phyloP scores from a whole-genome alignment of 37 sponge, comb jelly and placozoan species.

The Eunapius fragilis region DNA sequence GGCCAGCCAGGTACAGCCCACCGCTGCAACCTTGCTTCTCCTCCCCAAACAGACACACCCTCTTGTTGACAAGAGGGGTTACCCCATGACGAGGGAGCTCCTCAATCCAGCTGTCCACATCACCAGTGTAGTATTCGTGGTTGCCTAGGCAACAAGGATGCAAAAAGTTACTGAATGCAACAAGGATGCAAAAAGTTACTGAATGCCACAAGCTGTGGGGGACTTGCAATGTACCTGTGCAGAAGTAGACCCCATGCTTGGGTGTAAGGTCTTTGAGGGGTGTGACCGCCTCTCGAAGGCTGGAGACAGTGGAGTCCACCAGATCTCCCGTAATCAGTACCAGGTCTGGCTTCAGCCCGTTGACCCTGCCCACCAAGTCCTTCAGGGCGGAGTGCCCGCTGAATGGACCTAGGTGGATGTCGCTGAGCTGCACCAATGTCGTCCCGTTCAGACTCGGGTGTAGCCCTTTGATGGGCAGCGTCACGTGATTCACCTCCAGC shows the following conservation, averaged over 20 bases:
- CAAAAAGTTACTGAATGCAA: neutral
- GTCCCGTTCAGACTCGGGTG: slow-evolving; percentile 49
- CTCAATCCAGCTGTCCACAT: slow-evolving; percentile 83
- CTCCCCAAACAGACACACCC: slow-evolving; percentile 51
- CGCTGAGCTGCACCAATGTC: slow-evolving; percentile 83
- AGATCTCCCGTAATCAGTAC: slow-evolving; percentile 91
- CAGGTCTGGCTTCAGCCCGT: slow-evolving; percentile 71
- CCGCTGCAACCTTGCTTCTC: slow-evolving; percentile 13
- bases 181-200: neutral
- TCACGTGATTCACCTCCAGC: slow-evolving; percentile 14
- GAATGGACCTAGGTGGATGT: slow-evolving; percentile 89
- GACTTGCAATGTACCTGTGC: slow-evolving; percentile 58
- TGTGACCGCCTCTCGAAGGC: slow-evolving; percentile 53
- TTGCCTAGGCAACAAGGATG: slow-evolving; percentile 71
- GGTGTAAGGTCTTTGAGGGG: slow-evolving; percentile 64
- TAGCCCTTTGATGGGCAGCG: slow-evolving; percentile 68
- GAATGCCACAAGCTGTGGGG: neutral
- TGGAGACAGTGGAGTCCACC: slow-evolving; percentile 69
- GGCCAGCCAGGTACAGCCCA: slow-evolving; percentile 78
- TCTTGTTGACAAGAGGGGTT: slow-evolving; percentile 70
- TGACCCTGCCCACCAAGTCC: slow-evolving; percentile 54
- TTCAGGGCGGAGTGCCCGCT: slow-evolving; percentile 56
- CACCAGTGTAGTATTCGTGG: slow-evolving; percentile 95
- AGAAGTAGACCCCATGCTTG: slow-evolving; percentile 77
- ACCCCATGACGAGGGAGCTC: slow-evolving; percentile 60